Evolutionary conservation across 1,140 invertebrate genomes (phyloP).

Genomic region (Steinernema khuongi): DNA sequence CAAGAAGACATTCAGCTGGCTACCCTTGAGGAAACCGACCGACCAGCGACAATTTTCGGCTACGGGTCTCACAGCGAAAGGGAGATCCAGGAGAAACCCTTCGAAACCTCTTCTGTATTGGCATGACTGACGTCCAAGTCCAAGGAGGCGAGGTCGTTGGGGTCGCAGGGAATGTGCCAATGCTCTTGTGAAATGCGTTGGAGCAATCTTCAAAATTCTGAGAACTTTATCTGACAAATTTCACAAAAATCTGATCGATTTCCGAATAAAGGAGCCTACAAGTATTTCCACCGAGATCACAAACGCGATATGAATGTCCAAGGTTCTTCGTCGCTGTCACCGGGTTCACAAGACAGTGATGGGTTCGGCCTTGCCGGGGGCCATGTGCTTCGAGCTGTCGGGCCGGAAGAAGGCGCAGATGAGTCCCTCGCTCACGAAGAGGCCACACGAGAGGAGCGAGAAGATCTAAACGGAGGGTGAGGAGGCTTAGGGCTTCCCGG

Average conservation of each 20-base stretch:
- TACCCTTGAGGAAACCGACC: too few relatives aligned
- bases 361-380: background rate
- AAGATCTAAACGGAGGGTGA: conserved; percentile 44
- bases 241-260: background rate
- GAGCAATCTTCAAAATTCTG: background rate
- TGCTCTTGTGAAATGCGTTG: too few relatives aligned
- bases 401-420: conserved; percentile 53
- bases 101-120: too few relatives aligned
- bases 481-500: background rate
- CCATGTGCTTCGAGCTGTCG: conserved; percentile 12
- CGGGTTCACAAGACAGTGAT: background rate
- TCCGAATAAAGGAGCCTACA: too few relatives aligned
- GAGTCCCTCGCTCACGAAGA: conserved; percentile 55
- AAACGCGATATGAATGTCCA: background rate
- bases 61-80: too few relatives aligned
- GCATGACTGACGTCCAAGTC: too few relatives aligned
- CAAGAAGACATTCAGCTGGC: too few relatives aligned
- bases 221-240: background rate
- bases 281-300: conserved; percentile 15
- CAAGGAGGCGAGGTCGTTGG: too few relatives aligned
- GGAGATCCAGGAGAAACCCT: too few relatives aligned
- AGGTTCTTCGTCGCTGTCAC: too few relatives aligned
- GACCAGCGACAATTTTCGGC: too few relatives aligned
- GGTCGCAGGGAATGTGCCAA: too few relatives aligned
- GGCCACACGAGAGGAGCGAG: conserved; percentile 53